These are phyloP conservation scores for Anastrepha ludens DNA, from an alignment of 1,140 invertebrate species.

Conservation along the genomic window DNA sequence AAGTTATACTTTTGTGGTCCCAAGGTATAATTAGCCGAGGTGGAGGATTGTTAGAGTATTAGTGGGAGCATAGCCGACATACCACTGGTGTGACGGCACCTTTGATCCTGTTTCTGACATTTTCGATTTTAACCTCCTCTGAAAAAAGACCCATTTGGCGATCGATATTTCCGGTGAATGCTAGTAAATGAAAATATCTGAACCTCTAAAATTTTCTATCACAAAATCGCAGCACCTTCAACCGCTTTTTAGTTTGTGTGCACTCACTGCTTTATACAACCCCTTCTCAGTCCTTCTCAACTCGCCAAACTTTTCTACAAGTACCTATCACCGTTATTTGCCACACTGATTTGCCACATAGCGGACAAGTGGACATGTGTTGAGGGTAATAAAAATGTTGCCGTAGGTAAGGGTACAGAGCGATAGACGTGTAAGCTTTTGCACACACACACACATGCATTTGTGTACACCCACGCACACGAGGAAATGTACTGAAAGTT, in stretches of 20 bases:
- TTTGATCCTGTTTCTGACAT: too few relatives aligned
- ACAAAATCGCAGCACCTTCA: neutral
- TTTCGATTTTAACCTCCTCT: too few relatives aligned
- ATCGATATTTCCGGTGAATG: too few relatives aligned
- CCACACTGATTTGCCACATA: slow-evolving; percentile 47
- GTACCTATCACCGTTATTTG: neutral
- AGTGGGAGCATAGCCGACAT: too few relatives aligned
- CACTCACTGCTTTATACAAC: neutral
- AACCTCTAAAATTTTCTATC: neutral
- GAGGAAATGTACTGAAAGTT: slow-evolving; percentile 1
- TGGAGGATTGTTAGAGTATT: too few relatives aligned
- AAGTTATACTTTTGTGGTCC: too few relatives aligned
- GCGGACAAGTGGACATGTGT: slow-evolving; percentile 45
- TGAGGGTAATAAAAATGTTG: slow-evolving; percentile 45
- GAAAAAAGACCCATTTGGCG: too few relatives aligned
- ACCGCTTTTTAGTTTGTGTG: neutral
- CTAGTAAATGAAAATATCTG: too few relatives aligned
- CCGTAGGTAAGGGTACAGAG: neutral
- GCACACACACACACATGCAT: neutral
- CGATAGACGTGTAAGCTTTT: neutral
- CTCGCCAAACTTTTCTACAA: neutral
- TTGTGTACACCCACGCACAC: neutral
- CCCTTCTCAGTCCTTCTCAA: neutral
- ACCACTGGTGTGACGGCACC: too few relatives aligned
- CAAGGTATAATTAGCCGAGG: too few relatives aligned